phyloP scores from a whole-genome alignment of 2,888 invertebrate species.

The Drosophila subquinaria region DNA sequence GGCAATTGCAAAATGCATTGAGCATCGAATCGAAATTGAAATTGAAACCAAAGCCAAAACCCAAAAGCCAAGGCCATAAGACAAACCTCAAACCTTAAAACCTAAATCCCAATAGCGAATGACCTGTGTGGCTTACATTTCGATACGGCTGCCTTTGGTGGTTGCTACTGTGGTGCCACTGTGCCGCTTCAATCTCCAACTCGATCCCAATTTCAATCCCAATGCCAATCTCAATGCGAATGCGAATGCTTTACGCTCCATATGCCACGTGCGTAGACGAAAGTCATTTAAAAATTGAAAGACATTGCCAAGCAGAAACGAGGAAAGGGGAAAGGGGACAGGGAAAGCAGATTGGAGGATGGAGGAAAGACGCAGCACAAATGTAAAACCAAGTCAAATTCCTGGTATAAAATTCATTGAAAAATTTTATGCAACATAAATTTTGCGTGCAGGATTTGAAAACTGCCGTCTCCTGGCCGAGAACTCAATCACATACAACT shows the following conservation, averaged over 20 bases:
- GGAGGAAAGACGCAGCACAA: constrained; percentile 20
- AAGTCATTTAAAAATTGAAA: constrained; percentile 76
- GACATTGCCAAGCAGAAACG: constrained; percentile 44
- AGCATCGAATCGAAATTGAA: background rate
- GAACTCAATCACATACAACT: constrained; percentile 71
- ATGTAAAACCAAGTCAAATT: constrained; percentile 77
- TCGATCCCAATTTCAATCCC: constrained; percentile 30
- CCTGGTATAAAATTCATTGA: constrained; percentile 82
- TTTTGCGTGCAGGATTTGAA: constrained; percentile 79
- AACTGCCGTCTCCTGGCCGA: constrained; percentile 40
- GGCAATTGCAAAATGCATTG: constrained; percentile 50
- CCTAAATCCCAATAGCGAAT: constrained; percentile 34
- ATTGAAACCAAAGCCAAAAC: background rate
- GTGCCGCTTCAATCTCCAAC: constrained; percentile 21
- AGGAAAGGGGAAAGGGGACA: background rate
- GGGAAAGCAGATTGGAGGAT: background rate
- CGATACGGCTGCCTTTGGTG: constrained; percentile 61
- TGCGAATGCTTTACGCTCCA: constrained; percentile 82
- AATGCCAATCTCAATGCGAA: constrained; percentile 32
- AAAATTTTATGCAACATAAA: constrained; percentile 84
- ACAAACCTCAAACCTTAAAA: constrained; percentile 19
- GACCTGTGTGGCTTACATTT: constrained; percentile 62
- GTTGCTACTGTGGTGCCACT: constrained; percentile 25
- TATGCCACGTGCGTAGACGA: constrained; percentile 82
- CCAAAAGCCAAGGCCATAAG: constrained; percentile 1